These are phyloP conservation scores for Alviniconcha strummeri DNA, from an alignment of 2,888 invertebrate species.

Conservation along the genomic window DNA sequence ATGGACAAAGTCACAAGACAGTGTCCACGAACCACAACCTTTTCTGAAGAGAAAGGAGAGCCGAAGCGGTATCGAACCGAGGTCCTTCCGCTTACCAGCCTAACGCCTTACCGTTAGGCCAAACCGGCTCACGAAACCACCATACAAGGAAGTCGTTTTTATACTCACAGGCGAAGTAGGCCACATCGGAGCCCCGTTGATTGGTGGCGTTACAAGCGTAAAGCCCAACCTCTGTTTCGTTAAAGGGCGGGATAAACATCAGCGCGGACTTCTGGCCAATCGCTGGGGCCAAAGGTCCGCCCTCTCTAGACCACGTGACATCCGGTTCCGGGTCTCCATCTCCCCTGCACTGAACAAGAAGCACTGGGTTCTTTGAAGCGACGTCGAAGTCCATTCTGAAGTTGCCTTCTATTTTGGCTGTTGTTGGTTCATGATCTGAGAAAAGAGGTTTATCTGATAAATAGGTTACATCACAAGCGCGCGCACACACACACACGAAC, in stretches of 20 bases:
- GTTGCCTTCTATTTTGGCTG: background rate
- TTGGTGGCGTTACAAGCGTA: slow-evolving; percentile 3
- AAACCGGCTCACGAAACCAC: background rate
- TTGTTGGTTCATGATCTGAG: too few species aligned
- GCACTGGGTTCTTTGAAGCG: background rate
- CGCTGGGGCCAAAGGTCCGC: background rate
- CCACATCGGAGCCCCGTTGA: background rate
- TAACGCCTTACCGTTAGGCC: background rate
- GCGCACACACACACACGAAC: background rate
- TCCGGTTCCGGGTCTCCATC: background rate
- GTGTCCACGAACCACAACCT: too few species aligned
- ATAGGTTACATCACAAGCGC: too few species aligned
- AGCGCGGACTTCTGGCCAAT: background rate
- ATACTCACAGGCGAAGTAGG: background rate
- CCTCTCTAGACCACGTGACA: background rate
- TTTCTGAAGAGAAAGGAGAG: too few species aligned
- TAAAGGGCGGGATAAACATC: background rate
- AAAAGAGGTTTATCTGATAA: too few species aligned
- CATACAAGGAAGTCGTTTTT: background rate
- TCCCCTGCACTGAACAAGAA: background rate
- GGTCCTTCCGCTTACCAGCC: too few species aligned
- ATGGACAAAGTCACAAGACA: too few species aligned
- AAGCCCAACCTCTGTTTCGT: background rate
- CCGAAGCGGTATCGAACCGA: too few species aligned
- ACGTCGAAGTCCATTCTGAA: background rate